Percentiles rank a stretch among this genome's conserved stretches.
Evolutionary conservation across 2,797 vertebrate genomes (phyloP).

Genomic region (Anolis apletophallus): DNA sequence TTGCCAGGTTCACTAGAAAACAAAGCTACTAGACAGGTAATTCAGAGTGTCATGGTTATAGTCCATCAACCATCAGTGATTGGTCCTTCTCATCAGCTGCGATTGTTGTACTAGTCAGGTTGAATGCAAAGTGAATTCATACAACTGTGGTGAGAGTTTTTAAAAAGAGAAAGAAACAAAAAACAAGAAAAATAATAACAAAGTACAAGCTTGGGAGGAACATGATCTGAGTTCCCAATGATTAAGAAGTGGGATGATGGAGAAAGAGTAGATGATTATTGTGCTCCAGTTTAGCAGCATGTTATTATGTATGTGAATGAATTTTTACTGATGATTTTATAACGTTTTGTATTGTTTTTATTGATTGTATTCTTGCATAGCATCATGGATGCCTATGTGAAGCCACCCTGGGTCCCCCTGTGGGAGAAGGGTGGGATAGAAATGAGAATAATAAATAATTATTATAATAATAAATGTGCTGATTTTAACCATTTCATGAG

Average conservation of each 20-base stretch:
- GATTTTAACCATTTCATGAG: too few relatives aligned
- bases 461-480: too few relatives aligned
- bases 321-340: too few relatives aligned
- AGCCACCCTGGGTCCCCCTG: too few relatives aligned
- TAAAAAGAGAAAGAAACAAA: not conserved
- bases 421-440: too few relatives aligned
- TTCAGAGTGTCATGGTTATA: not conserved
- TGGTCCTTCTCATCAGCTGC: not conserved
- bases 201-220: not conserved
- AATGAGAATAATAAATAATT: too few relatives aligned
- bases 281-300: too few relatives aligned
- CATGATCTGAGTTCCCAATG: not conserved
- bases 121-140: not conserved
- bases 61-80: not conserved
- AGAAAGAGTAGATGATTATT: not conserved
- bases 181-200: not conserved
- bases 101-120: not conserved
- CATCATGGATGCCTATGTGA: too few relatives aligned
- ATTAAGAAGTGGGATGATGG: not conserved
- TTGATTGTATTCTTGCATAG: too few relatives aligned
- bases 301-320: too few relatives aligned
- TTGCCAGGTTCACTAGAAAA: not conserved
- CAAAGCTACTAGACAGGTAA: not conserved
- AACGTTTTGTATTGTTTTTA: too few relatives aligned
- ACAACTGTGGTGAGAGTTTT: not conserved